These are phyloP conservation scores for Montifringilla adamsi DNA, from an alignment of 2,113 vertebrate genomes.

Conservation along the genomic window DNA sequence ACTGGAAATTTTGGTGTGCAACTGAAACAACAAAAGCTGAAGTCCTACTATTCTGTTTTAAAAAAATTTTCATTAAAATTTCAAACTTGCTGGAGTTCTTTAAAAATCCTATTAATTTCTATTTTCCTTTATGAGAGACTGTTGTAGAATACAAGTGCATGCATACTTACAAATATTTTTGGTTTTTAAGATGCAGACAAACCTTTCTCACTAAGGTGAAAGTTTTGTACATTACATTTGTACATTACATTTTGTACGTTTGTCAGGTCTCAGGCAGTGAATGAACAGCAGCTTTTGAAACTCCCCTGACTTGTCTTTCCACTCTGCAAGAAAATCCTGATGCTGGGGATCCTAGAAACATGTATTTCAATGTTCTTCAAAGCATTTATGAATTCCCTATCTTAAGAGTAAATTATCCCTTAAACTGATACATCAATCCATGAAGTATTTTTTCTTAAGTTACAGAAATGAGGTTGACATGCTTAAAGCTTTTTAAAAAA, in stretches of 20 bases:
- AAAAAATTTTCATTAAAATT: background rate
- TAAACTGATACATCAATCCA: background rate
- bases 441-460: background rate
- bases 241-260: slow-evolving; percentile 60
- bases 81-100: background rate
- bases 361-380: background rate
- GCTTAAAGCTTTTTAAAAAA: background rate
- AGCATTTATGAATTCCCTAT: background rate
- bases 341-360: slow-evolving; percentile 77
- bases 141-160: background rate
- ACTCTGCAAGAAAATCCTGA: slow-evolving; percentile 75
- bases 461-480: background rate
- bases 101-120: background rate
- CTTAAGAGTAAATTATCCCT: background rate
- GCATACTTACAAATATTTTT: background rate
- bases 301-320: slow-evolving; percentile 74
- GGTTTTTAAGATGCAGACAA: background rate
- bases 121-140: background rate
- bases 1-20: background rate
- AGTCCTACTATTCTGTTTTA: background rate
- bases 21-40: background rate
- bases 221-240: slow-evolving; percentile 58
- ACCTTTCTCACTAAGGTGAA: background rate
- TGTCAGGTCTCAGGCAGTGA: slow-evolving; percentile 81
- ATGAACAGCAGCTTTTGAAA: slow-evolving; percentile 86